Percentiles rank a stretch among this genome's conserved stretches.
phyloP scores from a whole-genome alignment of 2,113 vertebrate genomes.

The Mandrillus leucophaeus region DNA sequence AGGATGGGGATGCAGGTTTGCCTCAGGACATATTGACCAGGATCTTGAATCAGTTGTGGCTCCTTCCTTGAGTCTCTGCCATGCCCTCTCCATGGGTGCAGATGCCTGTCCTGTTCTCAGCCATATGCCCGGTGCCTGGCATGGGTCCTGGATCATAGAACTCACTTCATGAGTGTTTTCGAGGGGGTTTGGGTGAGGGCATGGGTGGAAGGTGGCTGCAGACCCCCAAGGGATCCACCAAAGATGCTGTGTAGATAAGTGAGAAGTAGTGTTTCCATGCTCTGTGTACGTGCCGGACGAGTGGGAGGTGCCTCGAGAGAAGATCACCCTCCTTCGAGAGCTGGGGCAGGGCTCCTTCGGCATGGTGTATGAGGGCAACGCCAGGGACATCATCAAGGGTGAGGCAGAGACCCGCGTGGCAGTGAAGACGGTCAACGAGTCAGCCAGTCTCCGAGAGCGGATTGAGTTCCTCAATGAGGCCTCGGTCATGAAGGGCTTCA shows the following conservation, averaged over 20 bases:
- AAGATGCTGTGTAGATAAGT: conserved; percentile 16
- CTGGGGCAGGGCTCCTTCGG: conserved; percentile 98
- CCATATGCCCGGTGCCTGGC: not conserved
- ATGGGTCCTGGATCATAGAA: not conserved
- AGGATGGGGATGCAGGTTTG: not conserved
- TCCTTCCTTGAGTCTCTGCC: not conserved
- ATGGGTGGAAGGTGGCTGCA: not conserved
- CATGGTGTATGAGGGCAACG: conserved; percentile 97
- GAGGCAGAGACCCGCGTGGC: conserved; percentile 93
- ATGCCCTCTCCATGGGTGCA: not conserved
- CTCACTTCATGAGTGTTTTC: not conserved
- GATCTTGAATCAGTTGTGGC: not conserved
- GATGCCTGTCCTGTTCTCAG: not conserved
- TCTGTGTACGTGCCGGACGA: conserved; percentile 96
- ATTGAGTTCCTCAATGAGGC: conserved; percentile 99
- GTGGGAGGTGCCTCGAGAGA: conserved; percentile 97
- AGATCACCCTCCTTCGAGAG: conserved; percentile 93
- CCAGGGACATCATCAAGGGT: conserved; percentile 95
- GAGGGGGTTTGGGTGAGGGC: no score
- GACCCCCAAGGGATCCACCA: accelerated
- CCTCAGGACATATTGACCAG: accelerated
- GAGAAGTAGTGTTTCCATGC: conserved; percentile 71
- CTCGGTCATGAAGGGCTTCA: conserved; percentile 98
- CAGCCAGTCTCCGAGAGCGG: conserved; percentile 94
- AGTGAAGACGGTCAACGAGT: conserved; percentile 97